Evolutionary conservation across 2,888 invertebrate genomes (phyloP), one percentile per base, ranked within the genome.

Genomic region (Ecdyonurus torrentis): DNA sequence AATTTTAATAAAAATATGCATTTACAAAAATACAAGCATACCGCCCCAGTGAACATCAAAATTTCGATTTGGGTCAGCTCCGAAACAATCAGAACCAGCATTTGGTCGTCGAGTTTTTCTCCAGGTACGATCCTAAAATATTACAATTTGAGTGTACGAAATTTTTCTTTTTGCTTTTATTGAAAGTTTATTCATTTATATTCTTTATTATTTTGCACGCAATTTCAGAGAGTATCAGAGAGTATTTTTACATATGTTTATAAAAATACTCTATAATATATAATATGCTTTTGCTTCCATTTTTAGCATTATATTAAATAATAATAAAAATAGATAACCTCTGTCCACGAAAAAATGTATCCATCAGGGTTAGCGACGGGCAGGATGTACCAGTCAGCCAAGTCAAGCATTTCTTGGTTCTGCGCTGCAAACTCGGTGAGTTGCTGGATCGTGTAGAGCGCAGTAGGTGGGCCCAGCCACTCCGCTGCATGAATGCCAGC

Each of bases 341-440:
- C 55, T 55, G 55, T 55, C 55, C 55, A 55, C n/a, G 55, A 55
- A 20, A 55, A 55, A n/a, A 55, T n/a, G 55, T 55, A 55, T 18
- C 55, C 55, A 22, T 55, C 55, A 5, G 55, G 55, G 22, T 55
- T 55, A 7, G 55, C 55, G 19, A 55, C 55, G 22, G 55, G 55
- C 55, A 55, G 22, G 22, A 55, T 55, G 55, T 55, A 55, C 55
- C 55, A 55, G 55, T 55, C 55, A 7, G 55, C 55, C 10, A 55
- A 7, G 55, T 55, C 55, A 5, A 55, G 22, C n/a, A 55, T 5
- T 7, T 20, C 55, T 20, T 55, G 55, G 22, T 20, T 55, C 7
- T 5, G 7, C 7, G 7, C 22, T 18, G 50, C 7, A 18, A 10
- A 10, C 10, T 7, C 50, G 19, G 55, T 55, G 5, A 55, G 55